Evolutionary conservation across 1,140 invertebrate genomes (phyloP).

Genomic region (Pseudomyrmex cubaensis): DNA sequence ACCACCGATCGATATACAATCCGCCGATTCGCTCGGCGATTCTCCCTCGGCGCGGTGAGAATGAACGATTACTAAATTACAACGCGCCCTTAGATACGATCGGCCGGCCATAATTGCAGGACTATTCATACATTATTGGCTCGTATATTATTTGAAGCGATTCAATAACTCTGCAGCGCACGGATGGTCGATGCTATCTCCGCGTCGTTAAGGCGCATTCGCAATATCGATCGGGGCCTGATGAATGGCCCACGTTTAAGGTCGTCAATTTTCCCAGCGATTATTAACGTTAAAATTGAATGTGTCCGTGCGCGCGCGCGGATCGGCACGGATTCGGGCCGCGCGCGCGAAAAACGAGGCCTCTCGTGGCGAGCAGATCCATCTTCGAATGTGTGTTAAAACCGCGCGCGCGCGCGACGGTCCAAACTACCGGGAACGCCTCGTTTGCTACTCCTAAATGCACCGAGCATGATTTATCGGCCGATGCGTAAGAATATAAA

Average conservation of each 20-base stretch:
- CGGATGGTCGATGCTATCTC: conserved; percentile 76
- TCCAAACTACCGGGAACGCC: conserved; percentile 69
- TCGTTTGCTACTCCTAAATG: conserved; percentile 50
- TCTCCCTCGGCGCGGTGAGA: conserved; percentile 41
- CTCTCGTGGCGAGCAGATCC: conserved; percentile 38
- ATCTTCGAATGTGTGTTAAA: conserved; percentile 66
- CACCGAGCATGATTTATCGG: conserved; percentile 65
- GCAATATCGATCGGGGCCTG: conserved; percentile 78
- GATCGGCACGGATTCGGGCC: conserved; percentile 59
- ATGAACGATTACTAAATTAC: conserved; percentile 77
- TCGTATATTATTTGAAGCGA: conserved; percentile 82
- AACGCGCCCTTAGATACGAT: conserved; percentile 76
- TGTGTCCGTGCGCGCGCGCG: conserved; percentile 61
- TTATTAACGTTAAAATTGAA: conserved; percentile 81
- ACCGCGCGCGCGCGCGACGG: conserved; percentile 27
- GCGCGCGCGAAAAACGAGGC: conserved; percentile 71
- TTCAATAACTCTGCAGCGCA: conserved; percentile 78
- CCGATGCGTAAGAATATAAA: conserved; percentile 44
- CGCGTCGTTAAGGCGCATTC: conserved; percentile 78
- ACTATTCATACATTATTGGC: conserved; percentile 81
- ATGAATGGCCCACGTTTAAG: conserved; percentile 76
- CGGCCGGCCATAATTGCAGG: conserved; percentile 76
- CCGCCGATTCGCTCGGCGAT: not conserved
- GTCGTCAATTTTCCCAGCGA: conserved; percentile 74
- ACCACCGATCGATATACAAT: not conserved